Evolutionary conservation across 1,140 invertebrate species (phyloP), one percentile per base, ranked within the genome.

Genomic region (Protaetia brevitarsis): DNA sequence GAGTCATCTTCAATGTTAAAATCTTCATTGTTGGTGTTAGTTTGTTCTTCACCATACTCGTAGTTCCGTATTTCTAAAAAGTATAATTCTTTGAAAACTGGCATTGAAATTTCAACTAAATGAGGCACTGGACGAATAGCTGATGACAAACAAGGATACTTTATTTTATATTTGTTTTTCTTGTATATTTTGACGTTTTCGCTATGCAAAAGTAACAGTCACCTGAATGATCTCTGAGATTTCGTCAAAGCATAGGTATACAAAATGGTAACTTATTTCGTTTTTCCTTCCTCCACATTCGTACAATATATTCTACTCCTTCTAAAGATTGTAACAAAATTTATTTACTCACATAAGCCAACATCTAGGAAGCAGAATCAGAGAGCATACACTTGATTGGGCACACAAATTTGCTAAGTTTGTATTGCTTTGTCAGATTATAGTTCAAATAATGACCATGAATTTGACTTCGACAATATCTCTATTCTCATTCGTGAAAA

Each of bases 1-100:
- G 60, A 63, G 16, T 36, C 19, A 63, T 34, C 29, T 3, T 34
- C 13, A 60, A 60, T 63, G 34, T 63, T 19, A 63, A 63, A 63
- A 63, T 63, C 60, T 63, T 61, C 16, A 30, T 61, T 23, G 21
- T 30, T 61, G 26, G 6, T n/a, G 28, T 61, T 30, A 61, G 10
- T 30, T 61, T 10, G 27, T 7, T 61, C 29, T 61, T 61, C 27
- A 61, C 59, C 28, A 30, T 61, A 19, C n/a, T n/a, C n/a, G n/a
- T n/a, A n/a, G n/a, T n/a, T n/a, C n/a, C n/a, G n/a, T n/a, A n/a
- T n/a, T n/a, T 61, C 29, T 3, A 61, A 61, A 61, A 30, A 61
- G 59, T 8, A 10, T 61, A 61, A 31, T 61, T 61, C 27, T 13
- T 29, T 61, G 27, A 61, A 61, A 61, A 29, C 26, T 61, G 59